phyloP scores from a whole-genome alignment of 2,113 vertebrate species.

The Pelecanus crispus region DNA sequence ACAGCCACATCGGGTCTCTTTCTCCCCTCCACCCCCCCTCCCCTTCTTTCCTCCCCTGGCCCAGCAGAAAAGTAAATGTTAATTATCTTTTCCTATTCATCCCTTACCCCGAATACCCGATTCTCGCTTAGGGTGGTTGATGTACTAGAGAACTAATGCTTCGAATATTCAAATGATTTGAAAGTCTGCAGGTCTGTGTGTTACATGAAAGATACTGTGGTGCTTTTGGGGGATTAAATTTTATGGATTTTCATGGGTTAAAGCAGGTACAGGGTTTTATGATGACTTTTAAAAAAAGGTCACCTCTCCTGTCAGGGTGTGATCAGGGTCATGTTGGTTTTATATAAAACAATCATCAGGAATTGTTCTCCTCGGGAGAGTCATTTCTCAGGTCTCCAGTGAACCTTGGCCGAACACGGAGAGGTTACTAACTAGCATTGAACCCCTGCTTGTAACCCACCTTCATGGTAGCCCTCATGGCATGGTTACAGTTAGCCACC shows the following conservation, averaged over 20 bases:
- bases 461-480: neutral
- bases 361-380: neutral
- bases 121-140: neutral
- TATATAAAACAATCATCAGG: neutral
- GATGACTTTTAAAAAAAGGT: neutral
- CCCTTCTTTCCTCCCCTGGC: constrained; percentile 24
- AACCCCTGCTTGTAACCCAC: neutral
- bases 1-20: neutral
- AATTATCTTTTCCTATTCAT: constrained; percentile 37
- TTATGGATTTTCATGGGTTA: neutral
- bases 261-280: neutral
- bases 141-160: neutral
- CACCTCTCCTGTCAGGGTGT: neutral
- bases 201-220: neutral
- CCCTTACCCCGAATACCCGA: neutral
- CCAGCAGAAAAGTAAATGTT: neutral
- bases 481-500: neutral
- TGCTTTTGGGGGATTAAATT: neutral
- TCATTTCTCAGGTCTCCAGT: neutral
- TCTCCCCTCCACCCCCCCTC: neutral
- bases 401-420: neutral
- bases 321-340: neutral
- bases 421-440: neutral
- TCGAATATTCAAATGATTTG: neutral
- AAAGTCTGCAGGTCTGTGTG: neutral